phyloP scores from a whole-genome alignment of 2,113 vertebrate species.

The Bubo scandiacus region DNA sequence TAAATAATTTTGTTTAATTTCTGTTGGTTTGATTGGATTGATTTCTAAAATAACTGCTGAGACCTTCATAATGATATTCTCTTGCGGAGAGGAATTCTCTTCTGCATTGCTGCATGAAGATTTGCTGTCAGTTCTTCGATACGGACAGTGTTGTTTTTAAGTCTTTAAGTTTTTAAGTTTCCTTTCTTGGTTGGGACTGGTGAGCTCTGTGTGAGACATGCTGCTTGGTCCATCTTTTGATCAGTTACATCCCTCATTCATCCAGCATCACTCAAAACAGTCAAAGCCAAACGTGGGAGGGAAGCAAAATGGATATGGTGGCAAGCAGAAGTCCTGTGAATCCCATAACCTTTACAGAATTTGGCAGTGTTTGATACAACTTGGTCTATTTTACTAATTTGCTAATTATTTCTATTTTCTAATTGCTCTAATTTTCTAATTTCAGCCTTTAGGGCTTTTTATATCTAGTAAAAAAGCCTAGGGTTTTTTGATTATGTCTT shows the following conservation, averaged over 20 bases:
- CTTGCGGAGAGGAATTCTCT: slow-evolving; percentile 61
- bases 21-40: slow-evolving; percentile 69
- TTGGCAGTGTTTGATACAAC: not conserved
- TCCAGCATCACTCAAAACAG: slow-evolving; percentile 82
- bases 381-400: not conserved
- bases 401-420: not conserved
- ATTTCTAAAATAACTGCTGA: slow-evolving; percentile 68
- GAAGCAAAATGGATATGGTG: not conserved
- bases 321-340: not conserved
- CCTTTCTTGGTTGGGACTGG: slow-evolving; percentile 78
- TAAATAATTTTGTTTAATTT: not conserved
- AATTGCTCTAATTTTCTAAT: not conserved
- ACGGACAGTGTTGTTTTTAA: slow-evolving; percentile 70
- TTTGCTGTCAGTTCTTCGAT: slow-evolving; percentile 81
- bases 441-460: not conserved
- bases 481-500: not conserved
- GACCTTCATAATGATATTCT: slow-evolving; percentile 51
- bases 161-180: slow-evolving; percentile 80
- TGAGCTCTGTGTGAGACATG: slow-evolving; percentile 83
- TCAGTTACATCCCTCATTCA: slow-evolving; percentile 76
- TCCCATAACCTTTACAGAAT: not conserved
- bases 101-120: slow-evolving; percentile 82
- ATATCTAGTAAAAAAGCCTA: not conserved
- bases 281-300: slow-evolving; percentile 54
- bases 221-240: slow-evolving; percentile 88